Percentiles rank a stretch among this genome's conserved stretches.
Evolutionary conservation across 2,113 vertebrate species (phyloP).

Genomic region (Larimichthys crocea): DNA sequence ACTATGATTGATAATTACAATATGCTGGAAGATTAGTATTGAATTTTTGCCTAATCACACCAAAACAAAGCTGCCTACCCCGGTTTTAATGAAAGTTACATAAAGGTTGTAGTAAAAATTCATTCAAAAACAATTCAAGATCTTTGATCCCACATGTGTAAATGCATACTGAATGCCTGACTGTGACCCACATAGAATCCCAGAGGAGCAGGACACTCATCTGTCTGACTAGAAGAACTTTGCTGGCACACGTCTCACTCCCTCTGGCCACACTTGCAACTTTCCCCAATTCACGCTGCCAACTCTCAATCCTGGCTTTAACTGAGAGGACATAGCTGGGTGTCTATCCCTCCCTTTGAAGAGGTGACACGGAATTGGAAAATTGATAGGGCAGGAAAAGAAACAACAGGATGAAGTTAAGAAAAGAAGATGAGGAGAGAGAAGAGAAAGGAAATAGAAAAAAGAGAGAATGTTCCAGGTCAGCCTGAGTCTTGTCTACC

Average conservation of each 20-base stretch:
- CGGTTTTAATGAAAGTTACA: not conserved
- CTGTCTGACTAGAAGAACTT: conserved; percentile 24
- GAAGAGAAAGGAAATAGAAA: conserved; percentile 8
- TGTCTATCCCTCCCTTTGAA: conserved; percentile 38
- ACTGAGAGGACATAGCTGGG: not conserved
- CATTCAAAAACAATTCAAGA: not conserved
- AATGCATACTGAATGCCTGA: not conserved
- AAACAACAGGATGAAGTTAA: not conserved
- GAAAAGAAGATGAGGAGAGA: not conserved
- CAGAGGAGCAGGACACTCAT: conserved; percentile 14
- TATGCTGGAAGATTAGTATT: no score
- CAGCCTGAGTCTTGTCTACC: conserved; percentile 19
- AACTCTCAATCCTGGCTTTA: conserved; percentile 12
- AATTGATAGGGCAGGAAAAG: conserved; percentile 5
- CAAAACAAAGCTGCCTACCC: no score
- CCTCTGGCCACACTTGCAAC: conserved; percentile 9
- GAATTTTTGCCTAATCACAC: no score
- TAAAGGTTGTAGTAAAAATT: not conserved
- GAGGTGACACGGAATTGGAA: conserved; percentile 11
- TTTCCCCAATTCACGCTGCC: conserved; percentile 11
- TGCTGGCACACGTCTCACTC: conserved; percentile 16
- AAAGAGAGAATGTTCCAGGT: conserved; percentile 66
- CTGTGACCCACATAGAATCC: not conserved
- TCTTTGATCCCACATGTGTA: conserved; percentile 4
- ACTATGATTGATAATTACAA: no score